Evolutionary conservation across 2,888 invertebrate species (phyloP).

Genomic region (Dyspetes luteomarginatus): DNA sequence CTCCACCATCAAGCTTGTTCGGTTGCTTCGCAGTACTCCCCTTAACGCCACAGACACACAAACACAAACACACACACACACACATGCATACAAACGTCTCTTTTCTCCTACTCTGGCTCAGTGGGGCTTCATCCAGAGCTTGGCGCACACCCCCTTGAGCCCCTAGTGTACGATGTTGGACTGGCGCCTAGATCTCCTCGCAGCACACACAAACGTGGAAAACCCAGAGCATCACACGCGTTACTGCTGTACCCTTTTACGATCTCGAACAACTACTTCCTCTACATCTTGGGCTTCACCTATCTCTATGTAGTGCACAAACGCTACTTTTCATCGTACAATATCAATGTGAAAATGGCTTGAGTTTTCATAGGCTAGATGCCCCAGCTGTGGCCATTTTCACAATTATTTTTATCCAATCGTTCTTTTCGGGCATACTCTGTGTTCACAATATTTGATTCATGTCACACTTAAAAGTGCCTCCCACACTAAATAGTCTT

Average conservation of each 20-base stretch:
- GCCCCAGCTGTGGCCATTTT: too few relatives aligned
- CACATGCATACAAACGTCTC: conserved; percentile 34
- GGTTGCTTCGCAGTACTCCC: conserved; percentile 63
- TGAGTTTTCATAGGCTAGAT: conserved; percentile 26
- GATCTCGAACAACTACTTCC: conserved; percentile 46
- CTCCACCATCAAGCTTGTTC: conserved; percentile 65
- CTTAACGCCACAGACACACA: conserved; percentile 54
- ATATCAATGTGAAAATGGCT: conserved; percentile 2
- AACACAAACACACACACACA: conserved; percentile 30
- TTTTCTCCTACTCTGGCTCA: conserved; percentile 35
- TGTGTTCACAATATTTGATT: too few relatives aligned
- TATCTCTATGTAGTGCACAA: conserved; percentile 18
- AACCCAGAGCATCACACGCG: conserved; percentile 28
- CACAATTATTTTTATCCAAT: too few relatives aligned
- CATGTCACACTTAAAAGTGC: too few relatives aligned
- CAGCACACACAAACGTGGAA: conserved; percentile 56
- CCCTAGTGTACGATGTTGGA: conserved; percentile 57
- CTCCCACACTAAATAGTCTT: too few relatives aligned
- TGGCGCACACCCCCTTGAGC: conserved; percentile 51
- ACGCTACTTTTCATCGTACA: conserved; percentile 34
- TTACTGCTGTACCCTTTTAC: conserved; percentile 11
- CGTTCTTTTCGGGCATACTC: too few relatives aligned
- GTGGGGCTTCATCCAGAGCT: conserved; percentile 50
- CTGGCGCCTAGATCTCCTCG: conserved; percentile 51
- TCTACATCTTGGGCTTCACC: conserved; percentile 3